Conservation (phyloP, 2,113 vertebrate genomes). For the Ameiurus melas region DNA sequence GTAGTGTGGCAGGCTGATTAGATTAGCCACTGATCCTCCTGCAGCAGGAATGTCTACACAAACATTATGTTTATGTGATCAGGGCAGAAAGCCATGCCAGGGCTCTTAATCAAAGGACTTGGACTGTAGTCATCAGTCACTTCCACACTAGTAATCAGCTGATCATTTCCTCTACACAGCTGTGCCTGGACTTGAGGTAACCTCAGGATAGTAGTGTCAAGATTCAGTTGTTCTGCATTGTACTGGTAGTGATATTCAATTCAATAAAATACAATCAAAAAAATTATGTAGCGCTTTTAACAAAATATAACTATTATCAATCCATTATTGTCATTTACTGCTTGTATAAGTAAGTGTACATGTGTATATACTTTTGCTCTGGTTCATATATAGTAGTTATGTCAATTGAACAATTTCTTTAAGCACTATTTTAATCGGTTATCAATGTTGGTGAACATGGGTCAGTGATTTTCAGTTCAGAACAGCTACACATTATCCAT, state of each 20-base stretch:
- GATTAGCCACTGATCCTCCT: background rate
- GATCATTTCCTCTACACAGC: background rate
- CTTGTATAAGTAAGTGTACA: background rate
- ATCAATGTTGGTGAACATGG: background rate
- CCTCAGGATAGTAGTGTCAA: background rate
- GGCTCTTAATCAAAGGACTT: background rate
- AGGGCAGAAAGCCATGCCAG: background rate
- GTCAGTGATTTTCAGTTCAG: background rate
- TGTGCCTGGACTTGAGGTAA: background rate
- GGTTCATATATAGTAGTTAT: background rate
- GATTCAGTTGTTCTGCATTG: background rate
- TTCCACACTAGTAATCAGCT: background rate
- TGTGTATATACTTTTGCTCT: background rate
- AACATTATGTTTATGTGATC: background rate
- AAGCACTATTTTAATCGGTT: background rate
- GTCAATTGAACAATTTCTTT: background rate
- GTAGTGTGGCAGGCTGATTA: conserved; percentile 11
- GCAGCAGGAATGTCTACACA: background rate
- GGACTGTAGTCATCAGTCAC: too few relatives aligned
- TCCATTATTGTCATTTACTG: background rate
- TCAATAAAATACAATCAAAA: background rate
- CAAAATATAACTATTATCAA: background rate
- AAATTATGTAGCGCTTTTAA: background rate
- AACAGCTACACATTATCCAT: background rate
- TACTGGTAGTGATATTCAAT: background rate